phyloP scores from a whole-genome alignment of 2,888 invertebrate genomes.

The Seira sanloemensis region DNA sequence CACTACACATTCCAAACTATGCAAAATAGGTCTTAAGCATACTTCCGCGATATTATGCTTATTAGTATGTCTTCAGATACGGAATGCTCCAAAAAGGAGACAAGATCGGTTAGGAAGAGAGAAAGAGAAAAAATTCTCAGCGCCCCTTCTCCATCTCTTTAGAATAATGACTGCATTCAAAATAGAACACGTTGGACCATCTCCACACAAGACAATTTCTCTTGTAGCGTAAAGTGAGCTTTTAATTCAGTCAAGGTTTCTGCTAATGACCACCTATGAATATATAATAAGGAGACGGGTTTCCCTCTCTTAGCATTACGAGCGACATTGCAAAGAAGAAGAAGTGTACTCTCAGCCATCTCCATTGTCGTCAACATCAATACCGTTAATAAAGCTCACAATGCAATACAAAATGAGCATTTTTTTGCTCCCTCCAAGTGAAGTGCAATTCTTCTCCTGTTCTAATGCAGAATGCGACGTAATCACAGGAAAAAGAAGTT shows the following conservation, averaged over 20 bases:
- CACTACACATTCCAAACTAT: slow-evolving; percentile 39
- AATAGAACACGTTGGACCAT: slow-evolving; percentile 12
- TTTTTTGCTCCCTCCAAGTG: neutral
- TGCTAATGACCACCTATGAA: slow-evolving; percentile 61
- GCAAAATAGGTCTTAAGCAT: slow-evolving; percentile 59
- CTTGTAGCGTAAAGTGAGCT: slow-evolving; percentile 30
- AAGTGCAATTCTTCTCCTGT: no score
- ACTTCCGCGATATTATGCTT: slow-evolving; percentile 62
- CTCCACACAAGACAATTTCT: slow-evolving; percentile 34
- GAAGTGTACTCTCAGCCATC: neutral
- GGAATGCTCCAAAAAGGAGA: slow-evolving; percentile 54
- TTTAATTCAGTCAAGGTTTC: slow-evolving; percentile 60
- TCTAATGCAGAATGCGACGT: no score
- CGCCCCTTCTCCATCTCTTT: neutral
- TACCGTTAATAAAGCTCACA: neutral
- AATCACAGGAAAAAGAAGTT: no score
- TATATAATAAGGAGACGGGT: slow-evolving; percentile 43
- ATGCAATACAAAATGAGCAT: neutral
- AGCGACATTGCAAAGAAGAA: slow-evolving; percentile 5
- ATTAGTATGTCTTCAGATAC: slow-evolving; percentile 46
- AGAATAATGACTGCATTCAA: slow-evolving; percentile 9
- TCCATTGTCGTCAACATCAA: slow-evolving; percentile 13
- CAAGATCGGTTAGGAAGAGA: neutral
- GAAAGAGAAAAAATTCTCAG: slow-evolving; percentile 26
- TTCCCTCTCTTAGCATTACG: neutral